These are phyloP conservation scores for Tachyglossus aculeatus DNA, from an alignment of 2,797 vertebrate species.

Conservation along the genomic window DNA sequence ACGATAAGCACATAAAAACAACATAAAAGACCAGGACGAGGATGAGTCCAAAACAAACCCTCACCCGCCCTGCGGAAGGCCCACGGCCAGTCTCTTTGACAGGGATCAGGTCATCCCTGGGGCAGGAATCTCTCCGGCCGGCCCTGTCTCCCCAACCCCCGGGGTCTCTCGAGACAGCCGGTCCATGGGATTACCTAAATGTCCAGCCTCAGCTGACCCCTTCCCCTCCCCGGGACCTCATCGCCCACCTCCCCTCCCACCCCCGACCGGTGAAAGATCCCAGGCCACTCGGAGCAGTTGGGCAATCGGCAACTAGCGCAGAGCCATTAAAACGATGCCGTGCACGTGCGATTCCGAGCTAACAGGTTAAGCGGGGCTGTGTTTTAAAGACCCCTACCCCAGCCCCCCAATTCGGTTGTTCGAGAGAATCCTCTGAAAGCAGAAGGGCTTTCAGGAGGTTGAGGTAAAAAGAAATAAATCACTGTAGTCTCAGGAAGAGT, in stretches of 20 bases:
- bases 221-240: slow-evolving; percentile 67
- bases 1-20: too few relatives aligned
- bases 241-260: slow-evolving; percentile 60
- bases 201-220: slow-evolving; percentile 80
- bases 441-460: slow-evolving; percentile 87
- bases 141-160: slow-evolving; percentile 61
- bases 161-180: slow-evolving; percentile 67
- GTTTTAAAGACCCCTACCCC: slow-evolving; percentile 81
- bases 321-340: slow-evolving; percentile 73
- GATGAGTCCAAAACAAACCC: too few relatives aligned
- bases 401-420: slow-evolving; percentile 81
- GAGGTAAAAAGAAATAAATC: slow-evolving; percentile 97
- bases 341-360: slow-evolving; percentile 75
- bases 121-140: slow-evolving; percentile 70
- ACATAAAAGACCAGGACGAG: too few relatives aligned
- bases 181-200: slow-evolving; percentile 71
- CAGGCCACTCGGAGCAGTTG: slow-evolving; percentile 40
- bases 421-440: slow-evolving; percentile 83
- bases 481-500: slow-evolving; percentile 98
- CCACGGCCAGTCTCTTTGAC: slow-evolving; percentile 57
- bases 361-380: slow-evolving; percentile 83
- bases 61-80: too few relatives aligned
- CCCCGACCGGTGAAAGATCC: slow-evolving; percentile 35
- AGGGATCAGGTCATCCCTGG: slow-evolving; percentile 72
- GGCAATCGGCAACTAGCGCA: slow-evolving; percentile 68